Percentiles rank a stretch among this genome's conserved stretches.
Evolutionary conservation across 2,797 vertebrate species (phyloP).

Genomic region (Graptemys geographica): DNA sequence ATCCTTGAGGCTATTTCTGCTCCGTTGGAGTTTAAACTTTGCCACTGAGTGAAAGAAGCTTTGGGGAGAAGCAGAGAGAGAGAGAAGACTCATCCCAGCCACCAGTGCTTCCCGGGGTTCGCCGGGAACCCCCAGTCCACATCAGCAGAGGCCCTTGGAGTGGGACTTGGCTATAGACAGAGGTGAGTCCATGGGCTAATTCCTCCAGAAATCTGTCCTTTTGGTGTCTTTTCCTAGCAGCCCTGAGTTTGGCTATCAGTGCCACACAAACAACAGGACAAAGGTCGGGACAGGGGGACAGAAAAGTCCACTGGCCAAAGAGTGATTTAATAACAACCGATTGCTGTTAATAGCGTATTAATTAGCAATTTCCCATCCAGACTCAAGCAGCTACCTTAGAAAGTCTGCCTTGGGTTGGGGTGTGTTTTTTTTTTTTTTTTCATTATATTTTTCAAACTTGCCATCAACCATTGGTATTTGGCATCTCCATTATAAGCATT

Average conservation of each 20-base stretch:
- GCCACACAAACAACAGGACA: not conserved
- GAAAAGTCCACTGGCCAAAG: not conserved
- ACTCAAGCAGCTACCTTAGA: not conserved
- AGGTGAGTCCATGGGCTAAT: slow-evolving; percentile 26
- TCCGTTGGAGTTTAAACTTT: slow-evolving; percentile 73
- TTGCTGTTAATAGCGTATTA: not conserved
- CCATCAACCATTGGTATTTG: not conserved
- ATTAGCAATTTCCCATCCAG: not conserved
- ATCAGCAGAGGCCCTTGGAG: not conserved
- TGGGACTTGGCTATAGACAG: not conserved
- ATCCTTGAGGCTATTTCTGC: slow-evolving; percentile 52
- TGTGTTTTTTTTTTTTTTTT: not conserved
- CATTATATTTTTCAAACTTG: not conserved
- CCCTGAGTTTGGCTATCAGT: not conserved
- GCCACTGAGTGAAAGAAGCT: slow-evolving; percentile 4
- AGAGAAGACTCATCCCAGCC: not conserved
- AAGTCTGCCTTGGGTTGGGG: not conserved
- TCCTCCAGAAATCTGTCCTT: not conserved
- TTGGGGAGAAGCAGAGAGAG: not conserved
- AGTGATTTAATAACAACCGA: not conserved
- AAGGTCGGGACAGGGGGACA: not conserved
- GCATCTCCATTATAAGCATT: not conserved
- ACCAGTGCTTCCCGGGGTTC: not conserved
- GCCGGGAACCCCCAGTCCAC: not conserved
- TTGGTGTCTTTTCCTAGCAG: not conserved